phyloP scores from a whole-genome alignment of 2,888 invertebrate species.

The Theretra japonica region DNA sequence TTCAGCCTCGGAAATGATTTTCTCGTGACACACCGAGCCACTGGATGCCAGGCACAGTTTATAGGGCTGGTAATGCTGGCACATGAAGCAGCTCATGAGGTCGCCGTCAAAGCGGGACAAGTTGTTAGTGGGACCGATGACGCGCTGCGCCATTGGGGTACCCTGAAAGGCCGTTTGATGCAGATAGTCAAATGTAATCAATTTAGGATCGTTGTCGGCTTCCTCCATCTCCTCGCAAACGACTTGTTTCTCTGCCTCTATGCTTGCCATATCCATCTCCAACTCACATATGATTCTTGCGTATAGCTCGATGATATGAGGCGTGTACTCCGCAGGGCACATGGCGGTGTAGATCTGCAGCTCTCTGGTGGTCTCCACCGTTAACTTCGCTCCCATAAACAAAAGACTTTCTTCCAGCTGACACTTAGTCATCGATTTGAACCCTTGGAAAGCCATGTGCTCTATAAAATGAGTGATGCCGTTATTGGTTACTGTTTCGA shows the following conservation, averaged over 20 bases:
- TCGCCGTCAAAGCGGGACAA: constrained; percentile 77
- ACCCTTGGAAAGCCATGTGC: constrained; percentile 68
- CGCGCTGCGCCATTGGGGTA: constrained; percentile 67
- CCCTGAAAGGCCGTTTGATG: constrained; percentile 79
- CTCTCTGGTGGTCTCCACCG: constrained; percentile 61
- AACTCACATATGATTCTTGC: constrained; percentile 55
- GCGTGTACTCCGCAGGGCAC: constrained; percentile 42
- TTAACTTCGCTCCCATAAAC: constrained; percentile 50
- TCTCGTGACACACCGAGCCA: constrained; percentile 87
- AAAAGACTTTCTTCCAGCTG: constrained; percentile 47
- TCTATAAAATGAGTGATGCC: constrained; percentile 72
- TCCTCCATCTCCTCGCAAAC: constrained; percentile 64
- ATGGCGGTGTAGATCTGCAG: constrained; percentile 59
- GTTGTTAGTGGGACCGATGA: constrained; percentile 88
- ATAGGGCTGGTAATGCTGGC: constrained; percentile 66
- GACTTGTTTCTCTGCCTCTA: constrained; percentile 56
- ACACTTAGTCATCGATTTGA: constrained; percentile 41
- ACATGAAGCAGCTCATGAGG: constrained; percentile 52
- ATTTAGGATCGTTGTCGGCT: constrained; percentile 63
- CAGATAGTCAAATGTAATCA: constrained; percentile 75
- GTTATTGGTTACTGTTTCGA: constrained; percentile 59
- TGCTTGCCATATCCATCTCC: constrained; percentile 49
- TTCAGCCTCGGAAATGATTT: constrained; percentile 85
- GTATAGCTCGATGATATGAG: constrained; percentile 48
- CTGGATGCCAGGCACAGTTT: constrained; percentile 90